Conservation (phyloP, 2,113 vertebrate genomes). For the Lamprologus ornatipinnis region DNA sequence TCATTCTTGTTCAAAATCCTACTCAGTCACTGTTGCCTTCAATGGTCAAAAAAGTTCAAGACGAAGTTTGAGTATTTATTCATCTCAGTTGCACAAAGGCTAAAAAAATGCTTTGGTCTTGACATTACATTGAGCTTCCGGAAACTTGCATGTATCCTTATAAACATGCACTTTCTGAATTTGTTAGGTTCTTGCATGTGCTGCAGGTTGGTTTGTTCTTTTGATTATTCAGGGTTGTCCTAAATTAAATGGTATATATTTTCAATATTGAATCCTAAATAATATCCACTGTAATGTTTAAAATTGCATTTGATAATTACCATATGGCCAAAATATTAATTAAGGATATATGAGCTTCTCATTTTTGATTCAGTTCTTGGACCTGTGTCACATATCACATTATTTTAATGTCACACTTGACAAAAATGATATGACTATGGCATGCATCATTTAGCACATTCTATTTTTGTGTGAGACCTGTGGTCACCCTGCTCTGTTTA, state of each 20-base stretch:
- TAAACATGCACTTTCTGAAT: background rate
- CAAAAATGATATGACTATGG: background rate
- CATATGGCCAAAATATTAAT: background rate
- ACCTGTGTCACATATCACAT: background rate
- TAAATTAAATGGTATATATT: background rate
- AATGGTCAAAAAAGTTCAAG: background rate
- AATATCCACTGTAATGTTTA: background rate
- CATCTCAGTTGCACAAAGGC: background rate
- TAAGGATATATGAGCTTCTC: background rate
- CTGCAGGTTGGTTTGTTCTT: background rate
- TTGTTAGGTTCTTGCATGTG: background rate
- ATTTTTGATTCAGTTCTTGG: background rate
- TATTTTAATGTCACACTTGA: background rate
- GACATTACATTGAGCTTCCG: background rate
- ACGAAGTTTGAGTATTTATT: background rate
- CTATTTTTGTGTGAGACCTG: background rate
- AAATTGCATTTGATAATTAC: background rate
- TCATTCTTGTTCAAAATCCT: background rate
- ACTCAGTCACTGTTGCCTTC: background rate
- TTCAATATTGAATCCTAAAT: background rate
- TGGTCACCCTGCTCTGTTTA: slow-evolving; percentile 1
- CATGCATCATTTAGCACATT: background rate
- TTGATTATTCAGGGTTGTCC: background rate
- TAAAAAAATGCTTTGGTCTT: background rate
- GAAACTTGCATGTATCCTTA: background rate